Conservation (phyloP, 2,113 vertebrate species). For the Manacus vitellinus region DNA sequence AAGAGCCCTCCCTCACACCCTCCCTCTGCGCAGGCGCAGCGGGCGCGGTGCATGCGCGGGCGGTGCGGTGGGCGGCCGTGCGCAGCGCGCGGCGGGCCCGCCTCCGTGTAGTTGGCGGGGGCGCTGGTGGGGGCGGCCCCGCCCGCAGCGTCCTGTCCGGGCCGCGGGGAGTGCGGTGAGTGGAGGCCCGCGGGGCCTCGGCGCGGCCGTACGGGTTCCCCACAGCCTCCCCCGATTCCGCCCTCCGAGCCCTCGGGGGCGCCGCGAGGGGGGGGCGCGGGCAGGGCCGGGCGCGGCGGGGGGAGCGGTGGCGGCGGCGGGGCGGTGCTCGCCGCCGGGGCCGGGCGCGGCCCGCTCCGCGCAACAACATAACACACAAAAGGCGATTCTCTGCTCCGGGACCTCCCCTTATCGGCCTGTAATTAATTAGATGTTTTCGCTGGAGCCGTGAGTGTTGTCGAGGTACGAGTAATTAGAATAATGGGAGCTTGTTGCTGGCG, state of each 20-base stretch:
- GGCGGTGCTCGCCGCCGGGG: background rate
- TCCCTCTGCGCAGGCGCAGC: background rate
- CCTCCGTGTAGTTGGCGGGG: background rate
- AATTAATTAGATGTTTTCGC: conserved; percentile 10
- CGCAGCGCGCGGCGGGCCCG: background rate
- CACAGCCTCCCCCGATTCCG: too few species aligned
- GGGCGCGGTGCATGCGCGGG: background rate
- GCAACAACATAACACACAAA: too few species aligned
- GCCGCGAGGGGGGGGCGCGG: too few species aligned
- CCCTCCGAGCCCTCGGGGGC: too few species aligned
- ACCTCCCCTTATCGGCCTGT: background rate
- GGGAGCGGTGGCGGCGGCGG: background rate
- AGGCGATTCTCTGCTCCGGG: background rate
- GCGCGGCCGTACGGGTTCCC: too few species aligned
- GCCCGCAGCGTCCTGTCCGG: conserved; percentile 14
- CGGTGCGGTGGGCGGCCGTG: background rate
- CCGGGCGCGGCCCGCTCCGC: background rate
- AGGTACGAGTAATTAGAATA: conserved; percentile 18
- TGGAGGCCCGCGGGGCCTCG: too few species aligned
- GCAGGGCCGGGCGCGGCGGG: background rate
- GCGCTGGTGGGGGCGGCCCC: background rate
- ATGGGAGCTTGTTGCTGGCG: background rate
- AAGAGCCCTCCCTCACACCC: background rate
- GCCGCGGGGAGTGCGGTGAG: background rate
- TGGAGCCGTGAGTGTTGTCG: background rate